Percentiles rank a stretch among this genome's conserved stretches.
Conservation (phyloP, 2,888 invertebrate species). For the Belgica antarctica region DNA sequence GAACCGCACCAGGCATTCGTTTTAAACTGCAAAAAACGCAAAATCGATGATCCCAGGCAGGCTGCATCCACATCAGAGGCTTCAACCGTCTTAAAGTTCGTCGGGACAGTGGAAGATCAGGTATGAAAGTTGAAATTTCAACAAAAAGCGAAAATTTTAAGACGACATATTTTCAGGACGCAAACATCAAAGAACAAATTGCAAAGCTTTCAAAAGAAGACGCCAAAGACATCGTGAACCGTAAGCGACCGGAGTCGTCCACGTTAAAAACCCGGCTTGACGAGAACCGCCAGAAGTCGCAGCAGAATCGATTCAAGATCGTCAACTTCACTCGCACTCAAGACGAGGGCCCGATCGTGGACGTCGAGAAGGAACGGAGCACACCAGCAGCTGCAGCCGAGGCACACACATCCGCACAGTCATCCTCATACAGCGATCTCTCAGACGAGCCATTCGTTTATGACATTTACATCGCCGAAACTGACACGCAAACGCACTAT, state of each 20-base stretch:
- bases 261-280: slow-evolving; percentile 56
- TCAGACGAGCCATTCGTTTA: slow-evolving; percentile 59
- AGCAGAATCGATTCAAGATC: slow-evolving; percentile 60
- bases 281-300: slow-evolving; percentile 54
- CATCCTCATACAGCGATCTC: slow-evolving; percentile 47
- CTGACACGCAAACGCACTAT: slow-evolving; percentile 50
- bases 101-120: slow-evolving; percentile 70
- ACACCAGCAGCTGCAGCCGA: slow-evolving; percentile 33
- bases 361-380: slow-evolving; percentile 56
- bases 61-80: slow-evolving; percentile 51
- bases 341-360: slow-evolving; percentile 54
- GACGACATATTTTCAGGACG: slow-evolving; percentile 52
- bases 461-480: slow-evolving; percentile 62
- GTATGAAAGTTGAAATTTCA: slow-evolving; percentile 56
- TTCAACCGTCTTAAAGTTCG: slow-evolving; percentile 68
- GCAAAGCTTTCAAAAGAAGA: slow-evolving; percentile 57
- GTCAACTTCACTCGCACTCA: slow-evolving; percentile 60
- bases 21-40: slow-evolving; percentile 68
- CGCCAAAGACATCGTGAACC: slow-evolving; percentile 56
- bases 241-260: slow-evolving; percentile 55
- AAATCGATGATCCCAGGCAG: slow-evolving; percentile 56
- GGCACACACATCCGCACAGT: slow-evolving; percentile 46
- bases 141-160: not conserved
- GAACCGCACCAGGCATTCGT: slow-evolving; percentile 69
- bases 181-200: slow-evolving; percentile 55